Percentiles rank a stretch among this genome's conserved stretches.
Evolutionary conservation across 2,888 invertebrate species (phyloP).

Genomic region (Ophion ventricosus): DNA sequence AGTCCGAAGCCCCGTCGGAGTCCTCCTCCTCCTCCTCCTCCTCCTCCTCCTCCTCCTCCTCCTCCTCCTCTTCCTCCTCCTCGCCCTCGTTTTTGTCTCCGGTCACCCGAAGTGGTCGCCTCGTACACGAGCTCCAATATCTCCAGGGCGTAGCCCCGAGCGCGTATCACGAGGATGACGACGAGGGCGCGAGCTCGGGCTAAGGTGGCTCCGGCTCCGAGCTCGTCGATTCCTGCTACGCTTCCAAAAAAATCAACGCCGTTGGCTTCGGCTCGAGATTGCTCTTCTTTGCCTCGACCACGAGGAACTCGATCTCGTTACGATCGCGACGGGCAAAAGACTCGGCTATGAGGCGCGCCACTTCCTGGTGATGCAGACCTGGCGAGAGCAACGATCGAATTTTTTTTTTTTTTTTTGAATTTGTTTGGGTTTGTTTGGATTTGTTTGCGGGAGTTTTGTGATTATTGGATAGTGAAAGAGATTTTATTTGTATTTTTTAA

Average conservation of each 20-base stretch:
- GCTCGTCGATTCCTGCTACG: constrained; percentile 89
- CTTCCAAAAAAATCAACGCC: constrained; percentile 94
- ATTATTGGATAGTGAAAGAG: no score
- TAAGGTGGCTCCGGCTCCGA: constrained; percentile 81
- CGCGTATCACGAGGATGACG: constrained; percentile 61
- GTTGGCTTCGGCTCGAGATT: constrained; percentile 96
- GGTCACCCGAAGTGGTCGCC: constrained; percentile 61
- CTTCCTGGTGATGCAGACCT: constrained; percentile 86
- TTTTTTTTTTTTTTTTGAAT: neutral
- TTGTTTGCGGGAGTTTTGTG: neutral
- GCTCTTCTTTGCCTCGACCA: constrained; percentile 96
- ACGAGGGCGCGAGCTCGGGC: constrained; percentile 68
- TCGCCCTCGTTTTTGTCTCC: constrained; percentile 52
- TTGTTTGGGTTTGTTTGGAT: neutral
- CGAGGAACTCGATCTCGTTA: constrained; percentile 96
- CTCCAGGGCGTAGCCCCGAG: constrained; percentile 54
- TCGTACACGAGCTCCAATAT: constrained; percentile 62
- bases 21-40: constrained; percentile 15
- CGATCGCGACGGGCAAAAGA: constrained; percentile 95
- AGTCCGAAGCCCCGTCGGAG: neutral
- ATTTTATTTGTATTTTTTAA: neutral
- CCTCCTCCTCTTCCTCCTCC: neutral
- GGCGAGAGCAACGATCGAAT: neutral
- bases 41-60: neutral
- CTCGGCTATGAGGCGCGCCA: constrained; percentile 95